Evolutionary conservation across 1,140 invertebrate species (phyloP), one percentile per base, ranked within the genome.

Genomic region (Cherax destructor): DNA sequence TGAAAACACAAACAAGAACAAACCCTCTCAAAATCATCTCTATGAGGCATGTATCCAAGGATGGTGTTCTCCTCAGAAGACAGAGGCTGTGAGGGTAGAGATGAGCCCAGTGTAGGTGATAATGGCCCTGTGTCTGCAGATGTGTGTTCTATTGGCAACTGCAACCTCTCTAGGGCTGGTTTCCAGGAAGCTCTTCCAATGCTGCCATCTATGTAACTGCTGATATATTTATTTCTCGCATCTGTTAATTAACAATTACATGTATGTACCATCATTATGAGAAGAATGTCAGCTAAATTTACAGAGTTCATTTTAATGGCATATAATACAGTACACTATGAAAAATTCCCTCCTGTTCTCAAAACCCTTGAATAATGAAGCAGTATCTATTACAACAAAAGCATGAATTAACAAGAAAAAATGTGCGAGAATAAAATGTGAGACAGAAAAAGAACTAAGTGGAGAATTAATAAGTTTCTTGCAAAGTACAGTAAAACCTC

Each of bases 21-120:
- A 69, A 97, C 97, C 94, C 97, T 96, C 96, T 99, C 98, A 96
- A 98, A 99, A 94, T 99, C 98, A 96, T 99, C 98, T 94, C 98
- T 96, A 94, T 98, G 97, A 21, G 98, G 97, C 97, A 99, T 98
- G 93, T 99, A 99, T n/a, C 98, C 98, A n/a, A 99, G 95, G 72
- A 95, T 94, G 94, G 98, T 96, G 83, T 97, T 95, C 95, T 99
- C 98, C 94, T 98, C 97, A 11, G 95, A 93, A 61, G 96, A 96
- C 72, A 98, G 96, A 93, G 98, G 97, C 50, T 98, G 94, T 0
- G 97, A 96, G 61, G 97, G 97, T 86, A 98, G 94, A 86, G 94
- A 94, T 52, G 96, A 96, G 30, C 97, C 96, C 47, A 97, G 96
- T 94, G 95, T 96, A 18, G 96, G 97, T 76, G 97, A 97, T 50